Evolutionary conservation across 2,797 vertebrate genomes (phyloP).

Genomic region (Carcharodon carcharias): DNA sequence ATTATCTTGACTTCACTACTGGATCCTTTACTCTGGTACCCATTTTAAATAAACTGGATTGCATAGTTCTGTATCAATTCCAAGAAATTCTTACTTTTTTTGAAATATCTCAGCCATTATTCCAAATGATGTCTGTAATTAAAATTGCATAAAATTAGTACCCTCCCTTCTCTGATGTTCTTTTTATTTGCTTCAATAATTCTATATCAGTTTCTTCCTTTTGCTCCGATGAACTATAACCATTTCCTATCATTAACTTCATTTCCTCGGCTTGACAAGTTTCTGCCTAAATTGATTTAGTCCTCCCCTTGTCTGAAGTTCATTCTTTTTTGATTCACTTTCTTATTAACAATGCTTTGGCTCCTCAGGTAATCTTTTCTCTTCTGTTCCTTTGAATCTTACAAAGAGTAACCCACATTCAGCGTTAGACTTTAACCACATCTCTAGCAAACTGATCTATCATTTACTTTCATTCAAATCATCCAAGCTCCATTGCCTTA

Average conservation of each 20-base stretch:
- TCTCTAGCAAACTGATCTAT: slow-evolving; percentile 3
- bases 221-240: slow-evolving; percentile 27
- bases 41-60: not conserved
- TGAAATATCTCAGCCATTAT: not conserved
- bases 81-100: not conserved
- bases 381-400: slow-evolving; percentile 5
- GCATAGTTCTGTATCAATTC: not conserved
- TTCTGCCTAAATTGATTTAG: slow-evolving; percentile 24
- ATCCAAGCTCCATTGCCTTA: slow-evolving; percentile 8
- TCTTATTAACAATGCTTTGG: slow-evolving; percentile 19
- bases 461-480: slow-evolving; percentile 8
- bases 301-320: not conserved
- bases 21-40: not conserved
- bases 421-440: not conserved
- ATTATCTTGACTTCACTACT: not conserved
- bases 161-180: slow-evolving; percentile 26
- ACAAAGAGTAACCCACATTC: slow-evolving; percentile 6
- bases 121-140: not conserved
- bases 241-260: slow-evolving; percentile 15
- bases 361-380: not conserved
- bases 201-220: slow-evolving; percentile 33
- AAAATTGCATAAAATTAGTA: not conserved
- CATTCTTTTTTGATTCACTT: slow-evolving; percentile 12
- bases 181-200: slow-evolving; percentile 36
- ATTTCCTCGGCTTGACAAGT: slow-evolving; percentile 12